phyloP scores from a whole-genome alignment of 2,113 vertebrate genomes.

The Pomatostomus ruficeps region DNA sequence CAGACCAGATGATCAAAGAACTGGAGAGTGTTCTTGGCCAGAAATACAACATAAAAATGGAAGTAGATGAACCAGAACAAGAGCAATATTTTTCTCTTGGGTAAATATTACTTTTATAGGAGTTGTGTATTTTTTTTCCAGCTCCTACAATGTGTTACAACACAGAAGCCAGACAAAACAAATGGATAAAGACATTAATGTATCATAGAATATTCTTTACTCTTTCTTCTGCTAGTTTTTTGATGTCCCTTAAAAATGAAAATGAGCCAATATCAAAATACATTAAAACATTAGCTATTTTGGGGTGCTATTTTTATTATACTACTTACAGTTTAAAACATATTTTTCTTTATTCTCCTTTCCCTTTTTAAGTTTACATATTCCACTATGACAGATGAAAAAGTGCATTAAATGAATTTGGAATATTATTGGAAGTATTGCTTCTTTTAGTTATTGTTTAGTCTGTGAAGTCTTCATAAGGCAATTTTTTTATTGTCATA shows the following conservation, averaged over 20 bases:
- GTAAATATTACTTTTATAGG: slow-evolving; percentile 37
- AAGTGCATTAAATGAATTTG: background rate
- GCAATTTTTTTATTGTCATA: background rate
- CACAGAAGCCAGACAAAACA: slow-evolving; percentile 47
- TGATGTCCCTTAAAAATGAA: background rate
- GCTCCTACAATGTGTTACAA: background rate
- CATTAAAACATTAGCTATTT: background rate
- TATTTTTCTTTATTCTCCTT: background rate
- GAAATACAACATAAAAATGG: slow-evolving; percentile 57
- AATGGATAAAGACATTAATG: background rate
- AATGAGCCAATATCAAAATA: background rate
- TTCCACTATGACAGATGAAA: background rate
- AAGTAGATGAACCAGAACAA: slow-evolving; percentile 67
- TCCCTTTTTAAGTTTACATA: background rate
- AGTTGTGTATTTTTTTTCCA: slow-evolving; percentile 50
- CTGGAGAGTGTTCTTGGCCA: slow-evolving; percentile 71
- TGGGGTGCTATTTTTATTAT: background rate
- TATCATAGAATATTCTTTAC: background rate
- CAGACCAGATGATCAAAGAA: slow-evolving; percentile 68
- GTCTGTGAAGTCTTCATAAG: background rate
- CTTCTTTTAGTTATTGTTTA: background rate
- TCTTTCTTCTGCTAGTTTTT: background rate
- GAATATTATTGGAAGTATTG: background rate
- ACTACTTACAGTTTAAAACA: background rate
- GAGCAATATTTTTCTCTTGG: slow-evolving; percentile 25